Evolutionary conservation across 2,113 vertebrate genomes (phyloP), one percentile per base, ranked within the genome.

Genomic region (Microcebus lehilahytsara): DNA sequence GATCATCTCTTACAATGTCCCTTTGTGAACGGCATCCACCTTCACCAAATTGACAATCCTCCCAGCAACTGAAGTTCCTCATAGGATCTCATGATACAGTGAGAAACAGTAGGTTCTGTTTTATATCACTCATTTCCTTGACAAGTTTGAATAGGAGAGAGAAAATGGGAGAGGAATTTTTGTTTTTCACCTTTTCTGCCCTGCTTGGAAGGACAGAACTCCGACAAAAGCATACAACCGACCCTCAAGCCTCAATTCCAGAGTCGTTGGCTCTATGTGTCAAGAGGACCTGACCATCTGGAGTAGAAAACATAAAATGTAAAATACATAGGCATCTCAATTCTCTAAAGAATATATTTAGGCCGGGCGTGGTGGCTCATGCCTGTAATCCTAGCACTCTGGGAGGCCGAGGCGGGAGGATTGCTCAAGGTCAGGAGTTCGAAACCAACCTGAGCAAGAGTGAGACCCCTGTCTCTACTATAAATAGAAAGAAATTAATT

Each of bases 41-140:
- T 74, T 69, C 7, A 25, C 34, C 69, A 86, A 34, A 62, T 66
- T 71, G 71, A 72, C 37, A 89, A 72, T 86, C 32, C 20, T 42
- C 25, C 20, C 62, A n/a, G 56, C 34, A 85, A 64, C 27, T 17
- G n/a, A 88, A n/a, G 16, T n/a, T 62, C 60, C 53, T 77, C 23
- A 20, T 0, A 30, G 37, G 80, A 23, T 87, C 87, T 67, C 58
- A 46, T 34, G 20, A 80, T 19, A 79, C 9, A 85, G 58, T 67
- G 95, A 96, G 92, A 96, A 96, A 74, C 37, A 85, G 79, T 40
- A 85, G 87, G 66, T 62, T 95, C 96, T 97, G 79, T 58, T 96
- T 85, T 67, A 7, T 14, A 10, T 69, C 89, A 78, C 79, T 87
- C 91, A 88, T 69, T 96, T 91, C 75, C 87, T 75, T 96, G 89